Percentiles rank a stretch among this genome's conserved stretches.
Conservation (phyloP, 2,113 vertebrate genomes). For the Gymnarchus niloticus region DNA sequence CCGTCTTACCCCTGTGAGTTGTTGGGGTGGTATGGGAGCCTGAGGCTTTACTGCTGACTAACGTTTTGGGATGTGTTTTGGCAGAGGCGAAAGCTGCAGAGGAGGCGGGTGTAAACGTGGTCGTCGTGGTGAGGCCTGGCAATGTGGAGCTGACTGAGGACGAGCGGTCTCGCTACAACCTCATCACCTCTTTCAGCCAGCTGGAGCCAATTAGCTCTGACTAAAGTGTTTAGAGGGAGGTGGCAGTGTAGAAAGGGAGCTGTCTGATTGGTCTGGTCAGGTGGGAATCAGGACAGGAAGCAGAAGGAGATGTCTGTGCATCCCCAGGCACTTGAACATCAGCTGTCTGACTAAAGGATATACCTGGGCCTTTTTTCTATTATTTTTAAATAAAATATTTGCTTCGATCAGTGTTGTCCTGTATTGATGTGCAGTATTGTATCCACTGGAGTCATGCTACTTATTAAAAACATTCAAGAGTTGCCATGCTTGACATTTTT, state of each 20-base stretch:
- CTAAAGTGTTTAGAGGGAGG: constrained; percentile 43
- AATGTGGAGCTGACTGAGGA: constrained; percentile 89
- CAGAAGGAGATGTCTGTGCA: background rate
- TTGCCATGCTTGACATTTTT: background rate
- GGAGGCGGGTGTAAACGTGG: constrained; percentile 76
- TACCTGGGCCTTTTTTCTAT: constrained; percentile 23
- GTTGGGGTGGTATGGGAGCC: background rate
- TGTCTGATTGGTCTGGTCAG: constrained; percentile 6
- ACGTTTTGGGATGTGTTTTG: background rate
- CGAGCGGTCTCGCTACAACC: constrained; percentile 74
- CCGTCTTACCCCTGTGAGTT: no score
- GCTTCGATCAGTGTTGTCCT: constrained; percentile 12
- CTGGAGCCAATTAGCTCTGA: constrained; percentile 63
- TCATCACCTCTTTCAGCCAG: constrained; percentile 81
- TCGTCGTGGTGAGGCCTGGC: constrained; percentile 82
- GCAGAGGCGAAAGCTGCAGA: constrained; percentile 87
- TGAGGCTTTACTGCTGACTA: background rate
- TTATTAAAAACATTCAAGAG: constrained; percentile 1
- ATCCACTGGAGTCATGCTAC: constrained; percentile 1
- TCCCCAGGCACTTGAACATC: constrained; percentile 15
- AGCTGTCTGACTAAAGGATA: constrained; percentile 32
- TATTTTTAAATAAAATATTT: constrained; percentile 42
- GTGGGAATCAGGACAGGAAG: background rate
- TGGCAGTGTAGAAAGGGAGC: background rate
- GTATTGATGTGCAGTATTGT: constrained; percentile 23